Evolutionary conservation across 2,888 invertebrate genomes (phyloP).

Genomic region (Argyresthia albistria): DNA sequence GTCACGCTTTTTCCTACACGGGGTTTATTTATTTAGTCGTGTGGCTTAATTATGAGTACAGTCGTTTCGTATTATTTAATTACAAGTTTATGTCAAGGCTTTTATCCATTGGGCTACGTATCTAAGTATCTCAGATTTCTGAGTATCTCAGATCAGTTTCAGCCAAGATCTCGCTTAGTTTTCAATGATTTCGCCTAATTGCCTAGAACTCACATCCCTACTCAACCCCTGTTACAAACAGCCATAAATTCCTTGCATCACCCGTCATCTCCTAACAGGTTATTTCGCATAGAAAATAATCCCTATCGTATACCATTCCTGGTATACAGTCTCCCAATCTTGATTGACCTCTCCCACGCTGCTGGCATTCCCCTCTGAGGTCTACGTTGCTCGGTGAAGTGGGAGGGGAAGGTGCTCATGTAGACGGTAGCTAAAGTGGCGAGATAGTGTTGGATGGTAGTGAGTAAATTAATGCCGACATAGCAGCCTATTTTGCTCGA

Average conservation of each 20-base stretch:
- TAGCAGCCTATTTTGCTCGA: constrained; percentile 28
- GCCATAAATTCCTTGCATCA: neutral
- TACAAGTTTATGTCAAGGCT: no score
- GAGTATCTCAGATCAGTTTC: no score
- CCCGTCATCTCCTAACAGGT: neutral
- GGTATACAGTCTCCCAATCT: neutral
- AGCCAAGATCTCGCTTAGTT: no score
- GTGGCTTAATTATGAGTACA: no score
- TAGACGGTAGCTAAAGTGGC: constrained; percentile 6
- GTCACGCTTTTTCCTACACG: no score
- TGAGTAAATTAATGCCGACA: constrained; percentile 38
- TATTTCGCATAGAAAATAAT: constrained; percentile 4
- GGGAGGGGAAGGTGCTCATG: neutral
- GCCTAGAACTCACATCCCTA: no score
- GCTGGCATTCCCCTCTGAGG: neutral
- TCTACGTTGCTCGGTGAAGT: neutral
- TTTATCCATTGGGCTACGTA: no score
- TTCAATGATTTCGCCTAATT: no score
- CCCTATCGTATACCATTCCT: neutral
- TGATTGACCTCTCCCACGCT: neutral
- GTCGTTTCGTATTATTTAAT: no score
- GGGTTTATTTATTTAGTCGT: no score
- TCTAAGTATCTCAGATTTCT: no score
- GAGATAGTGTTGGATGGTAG: constrained; percentile 19
- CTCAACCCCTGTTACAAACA: no score